Conservation (phyloP, 2,797 vertebrate species). For the Enteromius paludinosus region DNA sequence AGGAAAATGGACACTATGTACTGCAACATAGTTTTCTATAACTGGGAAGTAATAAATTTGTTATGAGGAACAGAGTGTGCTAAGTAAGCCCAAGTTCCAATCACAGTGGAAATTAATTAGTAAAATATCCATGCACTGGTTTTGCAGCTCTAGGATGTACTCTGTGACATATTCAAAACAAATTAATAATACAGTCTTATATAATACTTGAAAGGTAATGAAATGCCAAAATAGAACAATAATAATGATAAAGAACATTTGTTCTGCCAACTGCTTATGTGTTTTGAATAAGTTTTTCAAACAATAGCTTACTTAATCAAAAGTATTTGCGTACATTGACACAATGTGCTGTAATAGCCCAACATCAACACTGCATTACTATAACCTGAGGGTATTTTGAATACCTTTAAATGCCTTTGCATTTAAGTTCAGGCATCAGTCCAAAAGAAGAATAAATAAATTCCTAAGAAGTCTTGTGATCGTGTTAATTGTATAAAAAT, state of each 20-base stretch:
- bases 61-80: slow-evolving; percentile 11
- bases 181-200: neutral
- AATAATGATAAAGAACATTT: neutral
- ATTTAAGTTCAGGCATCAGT: neutral
- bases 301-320: neutral
- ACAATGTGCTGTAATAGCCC: neutral
- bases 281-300: neutral
- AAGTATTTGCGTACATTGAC: neutral
- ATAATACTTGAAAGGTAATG: neutral
- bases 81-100: neutral
- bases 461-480: no score
- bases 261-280: neutral
- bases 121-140: neutral
- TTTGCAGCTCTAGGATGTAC: neutral
- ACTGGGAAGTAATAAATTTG: neutral
- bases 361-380: neutral
- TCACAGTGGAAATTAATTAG: neutral
- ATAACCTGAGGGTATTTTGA: neutral
- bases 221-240: neutral
- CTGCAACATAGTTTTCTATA: neutral
- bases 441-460: no score
- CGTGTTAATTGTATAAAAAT: no score
- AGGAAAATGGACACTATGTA: neutral
- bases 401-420: neutral
- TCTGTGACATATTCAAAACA: slow-evolving; percentile 1